Evolutionary conservation across 2,113 vertebrate genomes (phyloP), one percentile per base, ranked within the genome.

Genomic region (Aphyosemion australe): DNA sequence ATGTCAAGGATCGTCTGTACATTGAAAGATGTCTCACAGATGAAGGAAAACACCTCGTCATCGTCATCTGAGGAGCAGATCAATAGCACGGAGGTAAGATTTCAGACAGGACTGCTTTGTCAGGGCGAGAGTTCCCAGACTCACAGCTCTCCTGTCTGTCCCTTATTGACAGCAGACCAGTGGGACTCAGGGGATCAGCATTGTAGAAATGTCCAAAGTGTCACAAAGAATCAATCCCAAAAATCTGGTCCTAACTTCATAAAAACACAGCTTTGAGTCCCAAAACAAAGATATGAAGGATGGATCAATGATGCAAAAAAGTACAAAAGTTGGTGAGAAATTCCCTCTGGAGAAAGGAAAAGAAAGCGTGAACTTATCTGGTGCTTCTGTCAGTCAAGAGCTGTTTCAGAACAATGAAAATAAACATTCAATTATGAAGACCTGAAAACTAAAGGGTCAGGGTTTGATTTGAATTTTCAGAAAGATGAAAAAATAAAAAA

Each of bases 131-230:
- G 7, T 37, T 32, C 34, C 34, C 34, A 37, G 7, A 37, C 34
- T 37, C 34, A 37, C 34, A 46, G 31, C 59, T 49, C 70, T 52
- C 21, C 32, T 16, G 41, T 72, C 70, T 75, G 61, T 47, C 54
- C 48, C 48, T 76, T 51, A 73, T 50, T 71, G 74, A 82, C 68
- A 69, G n/a, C 61, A 73, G 53, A 87, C 78, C 79, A 79, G 70
- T 26, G 13, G 26, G 63, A 56, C 71, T 82, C 65, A 52, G 67
- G 72, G 71, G 73, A 75, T 84, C 80, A 82, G 75, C 65, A 68
- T 74, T 61, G 55, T 68, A 67, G 67, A 85, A 83, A 83, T 81
- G 80, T 85, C 76, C 81, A 66, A 83, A 74, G 59, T 72, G 77
- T 76, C 77, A 76, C 55, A 68, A 58, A 53, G 45, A 79, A 84